Base-by-base conservation (phyloP, 1,140 invertebrate genomes). In the Drusus annulatus region DNA sequence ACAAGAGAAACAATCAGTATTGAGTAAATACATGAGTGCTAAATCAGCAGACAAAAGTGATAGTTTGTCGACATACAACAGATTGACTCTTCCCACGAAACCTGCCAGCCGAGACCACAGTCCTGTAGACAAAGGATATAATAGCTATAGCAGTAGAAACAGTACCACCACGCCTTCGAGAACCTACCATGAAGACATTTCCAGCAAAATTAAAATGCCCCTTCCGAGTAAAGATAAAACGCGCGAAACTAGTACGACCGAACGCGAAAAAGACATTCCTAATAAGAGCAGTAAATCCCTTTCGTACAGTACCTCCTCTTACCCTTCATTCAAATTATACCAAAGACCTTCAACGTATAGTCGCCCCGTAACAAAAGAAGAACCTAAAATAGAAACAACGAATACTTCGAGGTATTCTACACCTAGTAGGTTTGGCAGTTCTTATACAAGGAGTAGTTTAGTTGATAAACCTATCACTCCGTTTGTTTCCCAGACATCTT, bases 231-330 rank as follows among this genome's bases (percentile, higher is more conserved):
- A 80, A 52, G 79, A 80, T 52, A 80, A 78, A 60, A 73, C 7
- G 15, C 58, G 68, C n/a, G 78, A 76, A 8, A 25, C 28, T 28
- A 50, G 50, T 28, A 63, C 51, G 16, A 78, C 19, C 21, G 69
- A 74, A 63, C 86, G 85, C 73, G 88, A 89, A 81, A 89, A 88
- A 88, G 87, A 90, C 87, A 89, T 89, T 88, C 87, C 87, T 87
- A 88, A 84, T 79, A 89, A 89, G 86, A 87, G 88, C 88, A 86
- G 88, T 81, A 90, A 89, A 85, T 85, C 88, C 84, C 80, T 87
- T 81, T 83, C 86, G 81, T 90, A 89, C 76, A 78, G 21, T 87
- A 84, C 84, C 85, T 65, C 80, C 25, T 85, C 85, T 82, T 89
- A 85, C 68, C 87, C 88, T 52, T 89, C 86, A 76, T 90, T 87